Evolutionary conservation across 2,113 vertebrate species (phyloP).

Genomic region (Vireo altiloquus): DNA sequence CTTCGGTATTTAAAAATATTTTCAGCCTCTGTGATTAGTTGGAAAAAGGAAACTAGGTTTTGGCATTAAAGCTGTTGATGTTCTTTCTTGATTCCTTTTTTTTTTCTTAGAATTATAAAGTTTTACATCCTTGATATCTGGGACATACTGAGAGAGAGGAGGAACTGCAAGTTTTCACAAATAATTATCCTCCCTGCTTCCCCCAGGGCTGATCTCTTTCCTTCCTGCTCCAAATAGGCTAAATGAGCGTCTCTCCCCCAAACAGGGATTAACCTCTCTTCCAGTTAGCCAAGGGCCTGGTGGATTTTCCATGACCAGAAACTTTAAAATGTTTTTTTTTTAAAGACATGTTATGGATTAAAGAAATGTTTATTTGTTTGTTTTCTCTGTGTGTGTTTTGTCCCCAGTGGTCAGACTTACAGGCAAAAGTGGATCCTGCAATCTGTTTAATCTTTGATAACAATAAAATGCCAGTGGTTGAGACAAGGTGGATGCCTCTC

Average conservation of each 20-base stretch:
- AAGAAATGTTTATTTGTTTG: background rate
- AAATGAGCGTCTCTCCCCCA: background rate
- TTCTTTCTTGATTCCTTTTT: background rate
- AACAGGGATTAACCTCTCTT: background rate
- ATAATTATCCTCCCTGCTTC: background rate
- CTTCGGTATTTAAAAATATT: background rate
- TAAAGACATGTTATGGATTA: background rate
- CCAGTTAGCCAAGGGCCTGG: background rate
- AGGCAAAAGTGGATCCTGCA: background rate
- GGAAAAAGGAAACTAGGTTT: background rate
- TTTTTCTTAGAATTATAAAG: background rate
- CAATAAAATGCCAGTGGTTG: background rate
- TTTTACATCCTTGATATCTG: background rate
- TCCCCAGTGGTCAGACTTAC: background rate
- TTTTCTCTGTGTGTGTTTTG: background rate
- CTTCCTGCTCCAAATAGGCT: background rate
- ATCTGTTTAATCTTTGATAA: background rate
- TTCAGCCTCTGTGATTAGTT: background rate
- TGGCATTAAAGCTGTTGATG: background rate
- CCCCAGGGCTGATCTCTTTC: background rate
- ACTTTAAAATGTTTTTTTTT: background rate
- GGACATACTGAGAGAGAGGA: background rate
- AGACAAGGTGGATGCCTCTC: background rate
- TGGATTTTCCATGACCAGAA: background rate
- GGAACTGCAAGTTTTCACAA: background rate